Percentiles rank a stretch among this genome's conserved stretches.
These are phyloP conservation scores for Mugil cephalus DNA, from an alignment of 2,113 vertebrate genomes.

Conservation along the genomic window DNA sequence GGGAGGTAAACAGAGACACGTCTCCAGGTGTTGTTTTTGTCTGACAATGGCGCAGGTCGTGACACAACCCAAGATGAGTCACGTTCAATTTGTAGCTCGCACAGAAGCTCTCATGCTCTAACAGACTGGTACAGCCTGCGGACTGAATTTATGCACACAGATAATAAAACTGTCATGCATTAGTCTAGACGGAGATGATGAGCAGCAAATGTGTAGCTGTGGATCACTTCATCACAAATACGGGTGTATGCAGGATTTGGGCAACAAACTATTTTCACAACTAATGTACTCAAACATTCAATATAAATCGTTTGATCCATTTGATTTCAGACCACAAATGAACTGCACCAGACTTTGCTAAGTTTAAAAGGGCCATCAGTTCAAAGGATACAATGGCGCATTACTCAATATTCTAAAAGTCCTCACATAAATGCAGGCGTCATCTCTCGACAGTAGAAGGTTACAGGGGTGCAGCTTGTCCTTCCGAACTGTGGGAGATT, in stretches of 20 bases:
- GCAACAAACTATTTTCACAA: too few relatives aligned
- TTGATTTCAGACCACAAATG: not conserved
- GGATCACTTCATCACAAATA: not conserved
- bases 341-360: too few relatives aligned
- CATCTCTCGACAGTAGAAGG: slow-evolving; percentile 73
- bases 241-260: not conserved
- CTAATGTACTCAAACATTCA: not conserved
- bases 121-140: not conserved
- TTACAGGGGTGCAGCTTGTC: slow-evolving; percentile 78
- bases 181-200: not conserved
- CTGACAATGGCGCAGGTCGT: not conserved
- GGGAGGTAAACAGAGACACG: slow-evolving; percentile 2
- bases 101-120: not conserved
- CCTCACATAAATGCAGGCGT: slow-evolving; percentile 78
- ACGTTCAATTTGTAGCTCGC: slow-evolving; percentile 1
- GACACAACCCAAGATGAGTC: slow-evolving; percentile 2
- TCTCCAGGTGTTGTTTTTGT: not conserved
- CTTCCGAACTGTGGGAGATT: slow-evolving; percentile 75
- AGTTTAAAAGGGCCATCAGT: too few relatives aligned
- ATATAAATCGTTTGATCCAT: not conserved
- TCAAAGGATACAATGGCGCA: too few relatives aligned
- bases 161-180: not conserved
- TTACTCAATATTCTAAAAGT: not conserved
- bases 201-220: not conserved
- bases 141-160: not conserved